Base-by-base conservation (phyloP, 2,113 vertebrate genomes). In the Sakesphorus luctuosus region DNA sequence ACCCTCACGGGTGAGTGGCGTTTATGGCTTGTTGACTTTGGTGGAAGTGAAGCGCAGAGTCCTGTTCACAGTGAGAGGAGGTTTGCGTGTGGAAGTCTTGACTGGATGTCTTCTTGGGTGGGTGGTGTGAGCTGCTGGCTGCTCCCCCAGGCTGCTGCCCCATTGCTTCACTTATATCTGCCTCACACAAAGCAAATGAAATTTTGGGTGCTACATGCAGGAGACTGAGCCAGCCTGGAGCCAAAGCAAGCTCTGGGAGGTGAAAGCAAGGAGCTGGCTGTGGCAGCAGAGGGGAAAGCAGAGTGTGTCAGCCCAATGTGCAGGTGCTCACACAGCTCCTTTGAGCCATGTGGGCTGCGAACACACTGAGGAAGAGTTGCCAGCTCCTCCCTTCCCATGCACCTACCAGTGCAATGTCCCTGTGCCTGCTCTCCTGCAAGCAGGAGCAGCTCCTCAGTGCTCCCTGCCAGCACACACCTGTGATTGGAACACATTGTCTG, bases 1-100 rank as follows among this genome's bases (percentile, higher is more conserved):
- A 13, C 24, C 56, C 76, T 88, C 59, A 69, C 4, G 72, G 90
- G 52, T 88, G 94, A 93, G 63, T 89, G 90, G 47, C 44, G 3
- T 77, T 93, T 50, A 78, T 49, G 72, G 86, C 68, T 84, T 69
- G 76, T 86, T 93, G 90, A 16, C 76, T 93, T 47, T n/a, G 88
- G 71, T 71, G 3, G 72, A 91, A 87, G 21, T 11, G 55, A 28
- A 79, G 40, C 14, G 13, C 71, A 36, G 81, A 50, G 87, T 56
- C 19, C 84, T 17, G 18, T 3, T 78, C 65, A 26, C 43, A 50
- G 3, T 1, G 29, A 52, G 72, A 14, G 21, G 0, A 17, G 49
- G 25, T 61, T 79, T 61, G 53, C 25, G 0, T n/a, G 40, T 50
- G 56, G 8, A 36, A 53, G 16, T 35, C 67, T 83, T 67, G 25